Base-by-base conservation (phyloP, 1,140 invertebrate genomes). In the Brachionus plicatilis region DNA sequence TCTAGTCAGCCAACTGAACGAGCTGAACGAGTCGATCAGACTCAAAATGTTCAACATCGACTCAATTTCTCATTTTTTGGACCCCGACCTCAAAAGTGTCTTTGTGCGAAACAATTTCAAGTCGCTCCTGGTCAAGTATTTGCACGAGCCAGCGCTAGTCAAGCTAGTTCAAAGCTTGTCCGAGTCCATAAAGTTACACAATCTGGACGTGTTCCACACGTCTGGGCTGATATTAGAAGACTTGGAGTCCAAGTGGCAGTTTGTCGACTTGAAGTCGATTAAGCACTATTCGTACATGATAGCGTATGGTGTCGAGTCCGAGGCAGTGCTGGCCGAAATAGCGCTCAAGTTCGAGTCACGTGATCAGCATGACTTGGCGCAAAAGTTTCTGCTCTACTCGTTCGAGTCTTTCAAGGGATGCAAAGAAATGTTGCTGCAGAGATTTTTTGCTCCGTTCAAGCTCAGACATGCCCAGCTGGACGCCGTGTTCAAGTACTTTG, bases 391-490 rank as follows among this genome's bases (percentile, higher is more conserved):
- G 7, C 3, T 72, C n/a, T 72, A 72, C 37, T 17, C 68, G 17
- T 72, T 17, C 17, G 68, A 72, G 24, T 27, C 53, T 9, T 60
- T 60, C 20, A 68, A 72, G 9, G 33, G 68, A 72, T 24, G 41
- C 9, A 43, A 72, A 20, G 37, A 37, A 8, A 43, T 72, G 11
- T 72, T 72, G 37, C 12, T 43, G 14, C 4, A 72, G 20, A 24
- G 20, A 24, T 72, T 72, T 72, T 72, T 72, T 17, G 41, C 29
- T 20, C 68, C 68, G 43, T 72, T 72, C 33, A 72, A 72, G 66
- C 66, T 37, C 12, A 68, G 66, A 41, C 11, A 68, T 14, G 27
- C 3, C n/a, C 66, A 41, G n/a, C 6, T 68, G 6, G 29, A 68
- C 7, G 12, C 33, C 33, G 17, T 68, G 17, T 68, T 68, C 33